phyloP scores from a whole-genome alignment of 1,140 invertebrate genomes.

The Drosophila dunni region DNA sequence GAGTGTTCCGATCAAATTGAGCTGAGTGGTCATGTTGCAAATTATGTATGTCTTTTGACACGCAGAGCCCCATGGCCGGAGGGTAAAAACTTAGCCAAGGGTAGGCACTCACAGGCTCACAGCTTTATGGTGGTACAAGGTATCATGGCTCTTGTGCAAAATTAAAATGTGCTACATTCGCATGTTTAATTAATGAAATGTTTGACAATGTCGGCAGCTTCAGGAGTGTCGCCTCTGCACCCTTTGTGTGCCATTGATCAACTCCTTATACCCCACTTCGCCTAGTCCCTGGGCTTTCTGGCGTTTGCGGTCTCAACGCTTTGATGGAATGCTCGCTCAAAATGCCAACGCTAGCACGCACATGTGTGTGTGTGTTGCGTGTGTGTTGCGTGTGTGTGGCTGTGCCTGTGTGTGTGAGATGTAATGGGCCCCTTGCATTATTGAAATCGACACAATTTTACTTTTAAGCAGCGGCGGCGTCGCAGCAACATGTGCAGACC shows the following conservation, averaged over 20 bases:
- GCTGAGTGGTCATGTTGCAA: conserved; percentile 63
- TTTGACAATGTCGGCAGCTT: conserved; percentile 70
- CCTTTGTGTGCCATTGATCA: background rate
- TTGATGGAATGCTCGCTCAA: conserved; percentile 77
- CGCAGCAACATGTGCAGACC: conserved; percentile 56
- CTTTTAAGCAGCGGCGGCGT: conserved; percentile 70
- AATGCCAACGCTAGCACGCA: conserved; percentile 72
- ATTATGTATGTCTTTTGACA: conserved; percentile 78
- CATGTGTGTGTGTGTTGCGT: conserved; percentile 46
- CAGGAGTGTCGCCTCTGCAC: conserved; percentile 13
- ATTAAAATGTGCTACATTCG: conserved; percentile 78
- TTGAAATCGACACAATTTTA: conserved; percentile 84
- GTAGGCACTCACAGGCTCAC: conserved; percentile 63
- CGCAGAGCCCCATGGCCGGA: conserved; percentile 51
- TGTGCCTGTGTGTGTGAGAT: conserved; percentile 25
- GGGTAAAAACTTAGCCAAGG: conserved; percentile 46
- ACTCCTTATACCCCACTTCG: background rate
- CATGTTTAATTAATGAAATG: conserved; percentile 83
- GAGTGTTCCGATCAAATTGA: conserved; percentile 66
- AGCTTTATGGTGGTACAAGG: conserved; percentile 53
- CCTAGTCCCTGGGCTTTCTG: conserved; percentile 29
- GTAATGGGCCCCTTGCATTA: conserved; percentile 80
- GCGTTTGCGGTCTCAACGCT: conserved; percentile 68
- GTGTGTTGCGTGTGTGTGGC: conserved; percentile 26
- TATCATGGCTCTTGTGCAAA: conserved; percentile 65